Percentiles rank a stretch among this genome's conserved stretches.
Evolutionary conservation across 2,888 invertebrate genomes (phyloP).

Genomic region (Aphelenchoides bicaudatus): DNA sequence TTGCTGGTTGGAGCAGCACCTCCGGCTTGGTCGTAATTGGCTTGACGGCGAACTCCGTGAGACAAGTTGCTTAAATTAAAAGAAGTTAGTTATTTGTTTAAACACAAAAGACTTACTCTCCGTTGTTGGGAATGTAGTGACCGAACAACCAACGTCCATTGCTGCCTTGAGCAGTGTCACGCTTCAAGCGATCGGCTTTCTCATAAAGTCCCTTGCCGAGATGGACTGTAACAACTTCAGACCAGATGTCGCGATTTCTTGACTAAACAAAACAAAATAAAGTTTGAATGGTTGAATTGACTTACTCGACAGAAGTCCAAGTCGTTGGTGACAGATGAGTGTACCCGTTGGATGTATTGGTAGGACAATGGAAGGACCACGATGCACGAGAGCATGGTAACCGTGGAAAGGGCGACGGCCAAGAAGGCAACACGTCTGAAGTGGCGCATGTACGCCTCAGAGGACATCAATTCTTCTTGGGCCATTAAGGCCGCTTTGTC

Average conservation of each 20-base stretch:
- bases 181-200: slow-evolving; percentile 39
- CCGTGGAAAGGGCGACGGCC: slow-evolving; percentile 56
- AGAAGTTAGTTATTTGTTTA: not conserved
- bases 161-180: slow-evolving; percentile 29
- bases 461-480: slow-evolving; percentile 30
- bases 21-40: slow-evolving; percentile 29
- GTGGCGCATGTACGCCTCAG: slow-evolving; percentile 37
- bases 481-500: slow-evolving; percentile 27
- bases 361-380: slow-evolving; percentile 56
- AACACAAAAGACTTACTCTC: slow-evolving; percentile 28
- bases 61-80: not conserved
- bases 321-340: slow-evolving; percentile 48
- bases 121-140: slow-evolving; percentile 40
- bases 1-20: slow-evolving; percentile 17
- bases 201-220: slow-evolving; percentile 42
- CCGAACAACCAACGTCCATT: slow-evolving; percentile 55
- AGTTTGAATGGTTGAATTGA: not conserved
- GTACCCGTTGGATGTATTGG: slow-evolving; percentile 57
- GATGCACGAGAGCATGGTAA: slow-evolving; percentile 55
- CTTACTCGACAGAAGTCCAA: slow-evolving; percentile 54
- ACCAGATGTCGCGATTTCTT: slow-evolving; percentile 56
- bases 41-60: slow-evolving; percentile 39
- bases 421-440: slow-evolving; percentile 50
- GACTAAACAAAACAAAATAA: slow-evolving; percentile 34
- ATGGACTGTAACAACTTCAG: slow-evolving; percentile 52